Evolutionary conservation across 1,140 invertebrate genomes (phyloP).

Genomic region (Temnothorax longispinosus): DNA sequence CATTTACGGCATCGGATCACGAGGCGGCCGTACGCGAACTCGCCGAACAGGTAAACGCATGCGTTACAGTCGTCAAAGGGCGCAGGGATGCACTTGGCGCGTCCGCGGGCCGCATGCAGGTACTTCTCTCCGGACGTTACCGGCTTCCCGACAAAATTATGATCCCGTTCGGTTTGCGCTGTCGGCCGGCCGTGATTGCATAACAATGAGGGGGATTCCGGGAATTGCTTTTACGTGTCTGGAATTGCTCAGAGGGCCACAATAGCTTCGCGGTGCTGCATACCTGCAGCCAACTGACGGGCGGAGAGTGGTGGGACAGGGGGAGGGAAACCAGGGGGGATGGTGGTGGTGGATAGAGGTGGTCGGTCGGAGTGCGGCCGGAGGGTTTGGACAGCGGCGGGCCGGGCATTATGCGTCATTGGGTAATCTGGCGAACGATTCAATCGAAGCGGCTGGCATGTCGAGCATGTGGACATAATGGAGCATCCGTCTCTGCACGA

Average conservation of each 20-base stretch:
- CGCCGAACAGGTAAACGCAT: slow-evolving; percentile 37
- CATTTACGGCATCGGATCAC: slow-evolving; percentile 14
- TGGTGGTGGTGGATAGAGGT: slow-evolving; percentile 12
- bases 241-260: slow-evolving; percentile 80
- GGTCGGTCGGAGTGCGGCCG: slow-evolving; percentile 56
- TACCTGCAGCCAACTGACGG: slow-evolving; percentile 69
- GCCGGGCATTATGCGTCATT: slow-evolving; percentile 84
- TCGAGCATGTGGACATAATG: slow-evolving; percentile 85
- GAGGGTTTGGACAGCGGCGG: slow-evolving; percentile 68
- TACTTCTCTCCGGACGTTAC: slow-evolving; percentile 58
- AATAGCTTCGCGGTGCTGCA: slow-evolving; percentile 76
- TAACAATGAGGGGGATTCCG: slow-evolving; percentile 84
- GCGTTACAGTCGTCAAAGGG: slow-evolving; percentile 67
- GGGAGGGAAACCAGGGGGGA: not conserved
- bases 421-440: slow-evolving; percentile 85
- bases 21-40: not conserved
- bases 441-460: slow-evolving; percentile 84
- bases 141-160: slow-evolving; percentile 77
- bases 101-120: slow-evolving; percentile 44
- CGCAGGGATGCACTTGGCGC: slow-evolving; percentile 65
- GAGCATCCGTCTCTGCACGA: slow-evolving; percentile 84
- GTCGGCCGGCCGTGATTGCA: slow-evolving; percentile 80
- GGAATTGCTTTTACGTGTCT: slow-evolving; percentile 85
- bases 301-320: not conserved
- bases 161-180: slow-evolving; percentile 76